A percentile compares a stretch with the other conserved stretches of the same genome.
These are phyloP conservation scores for Buteo buteo DNA, from an alignment of 2,113 vertebrate species.

Conservation along the genomic window DNA sequence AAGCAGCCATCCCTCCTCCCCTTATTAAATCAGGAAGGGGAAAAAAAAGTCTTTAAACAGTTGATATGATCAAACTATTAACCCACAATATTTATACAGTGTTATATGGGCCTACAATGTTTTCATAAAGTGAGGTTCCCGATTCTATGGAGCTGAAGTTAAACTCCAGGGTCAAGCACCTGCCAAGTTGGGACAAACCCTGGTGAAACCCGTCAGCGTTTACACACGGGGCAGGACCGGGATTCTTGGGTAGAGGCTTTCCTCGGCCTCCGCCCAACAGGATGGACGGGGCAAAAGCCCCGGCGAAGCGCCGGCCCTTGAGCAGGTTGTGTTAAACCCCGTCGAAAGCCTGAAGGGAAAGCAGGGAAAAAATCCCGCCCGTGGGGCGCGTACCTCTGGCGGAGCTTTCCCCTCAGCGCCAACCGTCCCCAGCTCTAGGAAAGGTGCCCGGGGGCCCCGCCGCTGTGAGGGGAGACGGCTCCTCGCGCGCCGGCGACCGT, in stretches of 20 bases:
- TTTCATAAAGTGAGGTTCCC: not conserved
- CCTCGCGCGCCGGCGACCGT: not conserved
- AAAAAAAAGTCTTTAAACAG: not conserved
- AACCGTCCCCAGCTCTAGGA: not conserved
- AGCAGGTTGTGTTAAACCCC: not conserved
- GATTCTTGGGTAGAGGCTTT: not conserved
- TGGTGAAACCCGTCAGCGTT: not conserved
- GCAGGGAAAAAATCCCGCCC: not conserved
- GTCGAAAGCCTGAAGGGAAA: not conserved
- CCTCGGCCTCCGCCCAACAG: not conserved
- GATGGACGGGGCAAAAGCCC: too few relatives aligned
- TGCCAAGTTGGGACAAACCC: not conserved
- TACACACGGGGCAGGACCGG: not conserved
- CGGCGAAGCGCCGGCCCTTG: not conserved
- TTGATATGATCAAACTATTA: not conserved
- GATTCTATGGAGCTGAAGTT: not conserved
- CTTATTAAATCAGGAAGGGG: not conserved
- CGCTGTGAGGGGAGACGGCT: too few relatives aligned
- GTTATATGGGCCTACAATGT: not conserved
- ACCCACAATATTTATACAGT: not conserved
- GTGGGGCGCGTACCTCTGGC: rapidly evolving
- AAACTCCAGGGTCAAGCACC: not conserved
- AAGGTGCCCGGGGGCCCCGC: too few relatives aligned
- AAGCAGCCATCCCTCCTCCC: not conserved
- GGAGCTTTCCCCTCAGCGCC: not conserved